A percentile compares a stretch with the other conserved stretches of the same genome.
phyloP scores from a whole-genome alignment of 2,888 invertebrate genomes.

The Drosophila mulleri region DNA sequence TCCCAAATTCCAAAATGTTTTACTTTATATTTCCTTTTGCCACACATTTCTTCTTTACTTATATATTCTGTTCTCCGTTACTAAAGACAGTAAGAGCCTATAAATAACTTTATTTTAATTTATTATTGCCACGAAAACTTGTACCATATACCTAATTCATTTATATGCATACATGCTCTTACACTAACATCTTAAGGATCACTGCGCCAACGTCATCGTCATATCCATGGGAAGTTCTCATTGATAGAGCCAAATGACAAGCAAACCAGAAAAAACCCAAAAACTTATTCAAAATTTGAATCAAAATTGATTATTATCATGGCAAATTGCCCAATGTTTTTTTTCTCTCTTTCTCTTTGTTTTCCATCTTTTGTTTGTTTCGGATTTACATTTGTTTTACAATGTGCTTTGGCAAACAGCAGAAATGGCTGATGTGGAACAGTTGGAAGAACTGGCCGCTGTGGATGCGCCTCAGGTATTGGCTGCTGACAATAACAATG shows the following conservation, averaged over 20 bases:
- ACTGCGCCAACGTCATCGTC: slow-evolving; percentile 48
- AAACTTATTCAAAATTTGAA: slow-evolving; percentile 60
- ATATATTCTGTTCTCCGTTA: background rate
- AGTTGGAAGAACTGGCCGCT: slow-evolving; percentile 49
- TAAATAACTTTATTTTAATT: background rate
- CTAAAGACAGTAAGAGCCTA: background rate
- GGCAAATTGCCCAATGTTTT: slow-evolving; percentile 46
- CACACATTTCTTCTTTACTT: background rate
- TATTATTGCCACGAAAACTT: background rate
- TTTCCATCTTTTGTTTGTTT: slow-evolving; percentile 58
- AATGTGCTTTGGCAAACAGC: slow-evolving; percentile 54
- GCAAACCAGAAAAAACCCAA: slow-evolving; percentile 26
- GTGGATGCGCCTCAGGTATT: slow-evolving; percentile 61
- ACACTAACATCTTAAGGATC: slow-evolving; percentile 28
- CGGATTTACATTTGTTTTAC: slow-evolving; percentile 56
- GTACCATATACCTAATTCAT: background rate
- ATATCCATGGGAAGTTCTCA: slow-evolving; percentile 42
- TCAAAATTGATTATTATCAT: slow-evolving; percentile 59
- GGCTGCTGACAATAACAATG: slow-evolving; percentile 43
- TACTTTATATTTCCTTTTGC: background rate
- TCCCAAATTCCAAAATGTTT: background rate
- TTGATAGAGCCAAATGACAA: slow-evolving; percentile 37
- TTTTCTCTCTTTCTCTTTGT: slow-evolving; percentile 59
- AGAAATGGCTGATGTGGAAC: slow-evolving; percentile 52
- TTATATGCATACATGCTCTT: slow-evolving; percentile 2